Percentiles rank a stretch among this genome's conserved stretches.
Evolutionary conservation across 2,888 invertebrate species (phyloP).

Genomic region (Xanthia togata): DNA sequence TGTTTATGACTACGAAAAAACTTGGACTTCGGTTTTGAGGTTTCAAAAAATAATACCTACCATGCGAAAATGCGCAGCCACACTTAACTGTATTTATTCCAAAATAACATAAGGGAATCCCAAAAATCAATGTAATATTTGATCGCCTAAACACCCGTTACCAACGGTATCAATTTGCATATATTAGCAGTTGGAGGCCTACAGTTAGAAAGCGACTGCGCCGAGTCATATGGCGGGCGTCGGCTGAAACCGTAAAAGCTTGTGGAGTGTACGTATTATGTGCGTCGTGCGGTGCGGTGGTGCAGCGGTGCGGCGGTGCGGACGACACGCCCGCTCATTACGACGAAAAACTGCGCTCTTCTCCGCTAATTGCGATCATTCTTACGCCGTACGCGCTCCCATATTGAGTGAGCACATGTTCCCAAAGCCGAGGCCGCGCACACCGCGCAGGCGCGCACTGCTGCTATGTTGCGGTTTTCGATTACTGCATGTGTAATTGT

Average conservation of each 20-base stretch:
- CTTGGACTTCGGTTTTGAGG: background rate
- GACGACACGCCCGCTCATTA: conserved; percentile 78
- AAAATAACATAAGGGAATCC: conserved; percentile 26
- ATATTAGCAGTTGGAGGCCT: conserved; percentile 62
- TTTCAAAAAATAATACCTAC: background rate
- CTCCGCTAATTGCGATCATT: conserved; percentile 81
- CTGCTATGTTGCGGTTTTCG: conserved; percentile 85
- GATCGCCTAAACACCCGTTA: conserved; percentile 43
- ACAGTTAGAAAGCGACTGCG: conserved; percentile 68
- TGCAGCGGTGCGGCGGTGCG: conserved; percentile 2
- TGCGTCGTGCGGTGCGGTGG: conserved; percentile 45
- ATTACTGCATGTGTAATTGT: conserved; percentile 80
- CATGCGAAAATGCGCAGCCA: background rate
- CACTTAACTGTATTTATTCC: background rate
- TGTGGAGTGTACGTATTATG: conserved; percentile 72
- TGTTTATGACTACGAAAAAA: background rate
- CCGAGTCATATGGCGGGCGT: conserved; percentile 85
- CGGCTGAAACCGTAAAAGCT: conserved; percentile 88
- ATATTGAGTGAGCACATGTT: conserved; percentile 86
- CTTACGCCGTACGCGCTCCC: conserved; percentile 76
- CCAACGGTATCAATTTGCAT: conserved; percentile 48
- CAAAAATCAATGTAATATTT: conserved; percentile 41
- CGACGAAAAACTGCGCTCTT: conserved; percentile 74
- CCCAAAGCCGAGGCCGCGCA: conserved; percentile 78
- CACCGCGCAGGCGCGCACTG: conserved; percentile 72